Conservation (phyloP, 2,888 invertebrate genomes). For the Polia nebulosa region DNA sequence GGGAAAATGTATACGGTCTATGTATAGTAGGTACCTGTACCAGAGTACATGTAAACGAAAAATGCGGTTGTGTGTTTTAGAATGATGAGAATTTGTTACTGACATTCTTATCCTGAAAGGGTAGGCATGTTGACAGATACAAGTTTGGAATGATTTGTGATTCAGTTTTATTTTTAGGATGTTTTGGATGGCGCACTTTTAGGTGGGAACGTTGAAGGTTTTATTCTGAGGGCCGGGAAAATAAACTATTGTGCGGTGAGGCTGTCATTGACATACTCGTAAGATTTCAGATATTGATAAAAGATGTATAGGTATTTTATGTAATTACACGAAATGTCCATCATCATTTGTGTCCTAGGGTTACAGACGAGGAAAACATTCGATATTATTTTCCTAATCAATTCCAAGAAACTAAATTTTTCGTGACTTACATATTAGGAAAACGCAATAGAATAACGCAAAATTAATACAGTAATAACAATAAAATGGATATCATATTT, state of each 20-base stretch:
- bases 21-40: neutral
- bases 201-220: slow-evolving; percentile 13
- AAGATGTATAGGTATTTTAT: neutral
- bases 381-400: neutral
- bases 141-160: slow-evolving; percentile 58
- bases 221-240: slow-evolving; percentile 10
- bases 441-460: neutral
- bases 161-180: slow-evolving; percentile 47
- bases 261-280: neutral
- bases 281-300: neutral
- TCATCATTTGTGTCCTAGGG: neutral
- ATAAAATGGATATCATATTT: neutral
- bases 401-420: neutral
- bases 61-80: slow-evolving; percentile 54
- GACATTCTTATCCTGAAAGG: slow-evolving; percentile 57
- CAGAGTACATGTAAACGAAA: slow-evolving; percentile 39
- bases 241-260: slow-evolving; percentile 1
- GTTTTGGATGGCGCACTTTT: slow-evolving; percentile 31
- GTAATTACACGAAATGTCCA: neutral
- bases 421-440: neutral
- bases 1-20: slow-evolving; percentile 41
- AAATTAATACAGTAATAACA: neutral
- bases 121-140: slow-evolving; percentile 46
- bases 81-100: slow-evolving; percentile 63
- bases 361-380: neutral